A percentile compares a stretch with the other conserved stretches of the same genome.
Conservation (phyloP, 2,113 vertebrate species). For the Poicephalus meyeri region DNA sequence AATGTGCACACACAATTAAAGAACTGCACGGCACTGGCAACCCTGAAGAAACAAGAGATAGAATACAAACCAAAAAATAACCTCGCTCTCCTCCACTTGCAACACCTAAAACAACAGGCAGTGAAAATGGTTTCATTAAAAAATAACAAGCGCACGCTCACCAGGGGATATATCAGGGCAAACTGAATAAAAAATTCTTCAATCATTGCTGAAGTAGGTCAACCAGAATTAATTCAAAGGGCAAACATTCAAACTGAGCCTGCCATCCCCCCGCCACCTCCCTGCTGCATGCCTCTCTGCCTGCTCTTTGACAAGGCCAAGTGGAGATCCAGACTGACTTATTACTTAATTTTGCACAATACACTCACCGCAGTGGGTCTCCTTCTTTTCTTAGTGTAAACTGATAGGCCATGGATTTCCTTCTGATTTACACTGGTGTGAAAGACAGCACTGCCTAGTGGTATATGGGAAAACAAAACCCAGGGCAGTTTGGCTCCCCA, state of each 20-base stretch:
- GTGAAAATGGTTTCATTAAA: conserved; percentile 81
- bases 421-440: neutral
- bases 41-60: conserved; percentile 44
- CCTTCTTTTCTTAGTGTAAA: neutral
- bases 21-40: neutral
- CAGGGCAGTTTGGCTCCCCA: rapidly evolving
- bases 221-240: conserved; percentile 91
- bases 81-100: conserved; percentile 15
- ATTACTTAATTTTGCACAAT: conserved; percentile 31
- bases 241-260: conserved; percentile 78
- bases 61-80: conserved; percentile 28
- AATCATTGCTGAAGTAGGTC: conserved; percentile 90
- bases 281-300: neutral
- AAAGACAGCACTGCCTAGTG: neutral
- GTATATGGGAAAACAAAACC: neutral
- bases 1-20: neutral
- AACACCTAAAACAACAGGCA: conserved; percentile 75
- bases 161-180: conserved; percentile 71
- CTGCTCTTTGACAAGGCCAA: conserved; percentile 55
- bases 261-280: neutral
- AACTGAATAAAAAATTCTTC: conserved; percentile 76
- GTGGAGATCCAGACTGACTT: conserved; percentile 4
- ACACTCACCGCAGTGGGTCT: neutral
- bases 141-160: conserved; percentile 76
- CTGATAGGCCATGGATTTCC: neutral